phyloP scores from a whole-genome alignment of 1,140 invertebrate genomes.

The Gryllus bimaculatus region DNA sequence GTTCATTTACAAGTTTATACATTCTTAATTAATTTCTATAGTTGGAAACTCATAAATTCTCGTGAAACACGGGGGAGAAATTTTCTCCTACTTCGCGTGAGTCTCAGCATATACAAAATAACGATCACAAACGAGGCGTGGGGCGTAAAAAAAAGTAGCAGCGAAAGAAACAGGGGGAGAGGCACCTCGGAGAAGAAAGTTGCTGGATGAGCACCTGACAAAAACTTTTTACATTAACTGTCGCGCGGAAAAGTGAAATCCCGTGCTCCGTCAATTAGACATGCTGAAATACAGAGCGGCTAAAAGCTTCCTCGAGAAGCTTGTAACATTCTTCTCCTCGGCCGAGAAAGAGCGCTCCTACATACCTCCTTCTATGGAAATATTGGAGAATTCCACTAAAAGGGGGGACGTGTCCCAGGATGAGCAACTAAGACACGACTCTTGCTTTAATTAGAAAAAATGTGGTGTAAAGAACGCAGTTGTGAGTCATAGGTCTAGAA shows the following conservation, averaged over 20 bases:
- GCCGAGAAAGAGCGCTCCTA: not conserved
- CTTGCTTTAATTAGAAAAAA: no score
- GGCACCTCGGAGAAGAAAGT: not conserved
- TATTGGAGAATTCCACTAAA: no score
- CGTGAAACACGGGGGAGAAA: no score
- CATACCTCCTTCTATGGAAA: not conserved
- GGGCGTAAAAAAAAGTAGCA: not conserved
- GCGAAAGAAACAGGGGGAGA: not conserved
- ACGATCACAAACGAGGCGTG: not conserved
- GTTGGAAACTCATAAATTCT: no score
- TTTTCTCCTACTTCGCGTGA: no score
- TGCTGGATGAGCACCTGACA: not conserved
- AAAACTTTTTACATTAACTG: slow-evolving; percentile 6
- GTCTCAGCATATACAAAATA: no score
- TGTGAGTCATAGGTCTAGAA: no score
- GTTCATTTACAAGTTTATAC: no score
- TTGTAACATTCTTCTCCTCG: not conserved
- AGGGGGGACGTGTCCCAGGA: no score
- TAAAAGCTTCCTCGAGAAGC: not conserved
- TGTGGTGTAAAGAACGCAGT: no score
- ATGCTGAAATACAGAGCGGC: not conserved
- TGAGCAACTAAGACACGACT: no score
- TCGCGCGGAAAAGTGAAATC: not conserved
- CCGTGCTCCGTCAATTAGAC: not conserved
- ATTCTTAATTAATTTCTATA: no score